Evolutionary conservation across 2,888 invertebrate species (phyloP).

Genomic region (Theristus sp.): DNA sequence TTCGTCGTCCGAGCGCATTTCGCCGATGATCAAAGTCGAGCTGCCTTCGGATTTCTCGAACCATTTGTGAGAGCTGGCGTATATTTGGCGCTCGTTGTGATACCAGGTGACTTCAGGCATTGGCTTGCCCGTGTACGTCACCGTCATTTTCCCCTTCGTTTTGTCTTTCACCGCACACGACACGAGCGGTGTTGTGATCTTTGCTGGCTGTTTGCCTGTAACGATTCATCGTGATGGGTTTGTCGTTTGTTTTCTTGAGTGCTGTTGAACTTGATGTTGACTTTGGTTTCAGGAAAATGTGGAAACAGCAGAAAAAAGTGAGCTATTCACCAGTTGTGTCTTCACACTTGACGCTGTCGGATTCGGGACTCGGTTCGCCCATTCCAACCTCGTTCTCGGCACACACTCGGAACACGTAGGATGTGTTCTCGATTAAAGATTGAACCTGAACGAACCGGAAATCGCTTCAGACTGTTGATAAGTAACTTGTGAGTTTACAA

Average conservation of each 20-base stretch:
- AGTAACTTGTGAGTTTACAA: too few relatives aligned
- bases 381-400: constrained; percentile 51
- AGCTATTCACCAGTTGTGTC: not conserved
- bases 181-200: not conserved
- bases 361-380: constrained; percentile 22
- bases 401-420: constrained; percentile 80
- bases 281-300: too few relatives aligned
- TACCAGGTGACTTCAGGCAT: not conserved
- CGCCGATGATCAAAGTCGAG: constrained; percentile 11
- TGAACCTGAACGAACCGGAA: constrained; percentile 45
- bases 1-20: constrained; percentile 12
- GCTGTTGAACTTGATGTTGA: too few relatives aligned
- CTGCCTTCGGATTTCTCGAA: constrained; percentile 6
- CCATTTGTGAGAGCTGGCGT: not conserved
- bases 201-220: not conserved
- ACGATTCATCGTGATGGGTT: too few relatives aligned
- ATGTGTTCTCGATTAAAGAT: constrained; percentile 69
- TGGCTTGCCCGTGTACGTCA: not conserved
- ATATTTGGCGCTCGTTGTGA: not conserved
- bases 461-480: too few relatives aligned
- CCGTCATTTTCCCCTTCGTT: not conserved
- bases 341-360: not conserved
- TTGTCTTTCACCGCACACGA: not conserved
- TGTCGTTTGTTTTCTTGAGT: too few relatives aligned
- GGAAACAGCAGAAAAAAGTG: too few relatives aligned